Conservation (phyloP, 2,797 vertebrate species). For the Rhinoraja longicauda region DNA sequence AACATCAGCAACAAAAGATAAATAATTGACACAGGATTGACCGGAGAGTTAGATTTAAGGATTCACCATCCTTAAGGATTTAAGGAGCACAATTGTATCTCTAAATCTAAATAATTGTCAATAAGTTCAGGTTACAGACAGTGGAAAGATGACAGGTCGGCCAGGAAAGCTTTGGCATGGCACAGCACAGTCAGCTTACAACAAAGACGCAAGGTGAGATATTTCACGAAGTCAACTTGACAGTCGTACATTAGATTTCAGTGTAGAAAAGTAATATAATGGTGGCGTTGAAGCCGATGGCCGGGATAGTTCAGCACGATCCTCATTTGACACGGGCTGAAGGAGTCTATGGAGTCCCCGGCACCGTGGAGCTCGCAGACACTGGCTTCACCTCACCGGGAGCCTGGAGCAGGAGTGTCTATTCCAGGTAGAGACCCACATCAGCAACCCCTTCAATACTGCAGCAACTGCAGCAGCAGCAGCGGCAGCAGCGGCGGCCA, state of each 20-base stretch:
- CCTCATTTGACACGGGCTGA: background rate
- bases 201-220: background rate
- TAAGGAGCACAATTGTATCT: too few relatives aligned
- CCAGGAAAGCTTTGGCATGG: background rate
- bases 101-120: too few relatives aligned
- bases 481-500: too few relatives aligned
- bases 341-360: background rate
- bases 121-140: background rate
- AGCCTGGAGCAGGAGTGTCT: background rate
- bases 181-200: background rate
- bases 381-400: background rate
- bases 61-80: background rate
- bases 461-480: too few relatives aligned
- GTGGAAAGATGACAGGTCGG: background rate
- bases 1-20: background rate
- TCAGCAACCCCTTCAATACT: too few relatives aligned
- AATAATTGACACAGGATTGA: background rate
- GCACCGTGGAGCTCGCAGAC: background rate
- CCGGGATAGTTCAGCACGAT: background rate
- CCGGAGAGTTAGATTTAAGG: too few relatives aligned
- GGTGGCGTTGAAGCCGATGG: background rate
- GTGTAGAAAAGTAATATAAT: background rate
- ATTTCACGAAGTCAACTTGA: background rate
- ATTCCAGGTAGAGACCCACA: too few relatives aligned
- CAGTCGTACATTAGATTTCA: background rate